A percentile compares a stretch with the other conserved stretches of the same genome.
Evolutionary conservation across 2,888 invertebrate species (phyloP).

Genomic region (Caenorhabditis zanzibari): DNA sequence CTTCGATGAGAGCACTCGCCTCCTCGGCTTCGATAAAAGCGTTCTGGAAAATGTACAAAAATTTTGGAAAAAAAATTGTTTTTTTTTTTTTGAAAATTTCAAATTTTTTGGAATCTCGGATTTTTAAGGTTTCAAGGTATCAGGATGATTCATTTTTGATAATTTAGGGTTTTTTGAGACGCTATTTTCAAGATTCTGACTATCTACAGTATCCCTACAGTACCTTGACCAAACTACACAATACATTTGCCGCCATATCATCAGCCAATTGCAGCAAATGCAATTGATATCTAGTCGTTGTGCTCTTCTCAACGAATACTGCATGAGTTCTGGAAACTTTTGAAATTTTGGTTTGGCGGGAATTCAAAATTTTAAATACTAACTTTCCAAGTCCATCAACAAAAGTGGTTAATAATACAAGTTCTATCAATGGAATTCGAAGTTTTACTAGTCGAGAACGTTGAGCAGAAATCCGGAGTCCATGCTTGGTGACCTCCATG

Average conservation of each 20-base stretch:
- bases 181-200: neutral
- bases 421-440: constrained; percentile 62
- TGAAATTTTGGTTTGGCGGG: neutral
- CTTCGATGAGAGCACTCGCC: constrained; percentile 31
- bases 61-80: no score
- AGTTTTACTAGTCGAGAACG: constrained; percentile 27
- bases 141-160: neutral
- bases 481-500: constrained; percentile 61
- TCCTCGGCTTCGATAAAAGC: constrained; percentile 51
- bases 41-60: constrained; percentile 19
- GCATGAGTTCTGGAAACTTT: constrained; percentile 34
- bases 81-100: neutral
- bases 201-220: neutral
- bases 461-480: constrained; percentile 54
- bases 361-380: neutral
- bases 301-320: constrained; percentile 50
- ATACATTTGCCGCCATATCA: constrained; percentile 18
- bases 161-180: neutral
- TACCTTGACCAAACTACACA: constrained; percentile 46
- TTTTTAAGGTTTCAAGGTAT: no score
- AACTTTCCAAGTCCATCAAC: constrained; percentile 66
- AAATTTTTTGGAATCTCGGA: no score
- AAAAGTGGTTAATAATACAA: constrained; percentile 51
- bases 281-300: constrained; percentile 30
- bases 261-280: constrained; percentile 42